phyloP scores from a whole-genome alignment of 2,113 vertebrate genomes.

The Potamarius usumacintae region DNA sequence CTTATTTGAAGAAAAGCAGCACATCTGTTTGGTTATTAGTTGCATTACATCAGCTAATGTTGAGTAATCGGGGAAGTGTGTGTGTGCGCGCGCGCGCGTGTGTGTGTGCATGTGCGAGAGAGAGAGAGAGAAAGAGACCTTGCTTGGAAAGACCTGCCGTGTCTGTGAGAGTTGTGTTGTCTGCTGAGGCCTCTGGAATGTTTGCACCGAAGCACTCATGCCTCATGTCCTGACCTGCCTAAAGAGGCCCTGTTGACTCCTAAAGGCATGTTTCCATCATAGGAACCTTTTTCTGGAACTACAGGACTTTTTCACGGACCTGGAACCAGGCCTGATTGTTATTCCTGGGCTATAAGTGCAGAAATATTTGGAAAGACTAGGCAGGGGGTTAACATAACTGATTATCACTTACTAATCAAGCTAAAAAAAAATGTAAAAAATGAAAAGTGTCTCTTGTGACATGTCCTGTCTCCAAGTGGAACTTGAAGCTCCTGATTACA shows the following conservation, averaged over 20 bases:
- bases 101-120: slow-evolving; percentile 12
- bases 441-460: neutral
- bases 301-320: neutral
- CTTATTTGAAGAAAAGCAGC: slow-evolving; percentile 28
- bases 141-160: slow-evolving; percentile 27
- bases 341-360: neutral
- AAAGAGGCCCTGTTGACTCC: slow-evolving; percentile 43
- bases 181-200: slow-evolving; percentile 58
- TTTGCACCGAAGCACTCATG: slow-evolving; percentile 54
- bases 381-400: neutral
- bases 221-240: slow-evolving; percentile 55
- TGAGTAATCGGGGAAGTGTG: slow-evolving; percentile 29
- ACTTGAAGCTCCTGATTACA: too few relatives aligned
- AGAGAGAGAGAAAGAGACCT: slow-evolving; percentile 10
- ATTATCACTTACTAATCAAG: neutral
- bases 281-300: slow-evolving; percentile 23
- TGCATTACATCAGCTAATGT: slow-evolving; percentile 45
- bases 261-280: slow-evolving; percentile 13
- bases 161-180: slow-evolving; percentile 32
- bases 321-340: neutral
- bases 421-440: neutral
- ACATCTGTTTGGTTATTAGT: slow-evolving; percentile 41
- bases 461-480: too few relatives aligned
- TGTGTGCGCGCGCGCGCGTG: slow-evolving; percentile 5
- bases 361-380: neutral